Base-by-base conservation (phyloP, 1,140 invertebrate genomes). In the Vanessa atalanta region DNA sequence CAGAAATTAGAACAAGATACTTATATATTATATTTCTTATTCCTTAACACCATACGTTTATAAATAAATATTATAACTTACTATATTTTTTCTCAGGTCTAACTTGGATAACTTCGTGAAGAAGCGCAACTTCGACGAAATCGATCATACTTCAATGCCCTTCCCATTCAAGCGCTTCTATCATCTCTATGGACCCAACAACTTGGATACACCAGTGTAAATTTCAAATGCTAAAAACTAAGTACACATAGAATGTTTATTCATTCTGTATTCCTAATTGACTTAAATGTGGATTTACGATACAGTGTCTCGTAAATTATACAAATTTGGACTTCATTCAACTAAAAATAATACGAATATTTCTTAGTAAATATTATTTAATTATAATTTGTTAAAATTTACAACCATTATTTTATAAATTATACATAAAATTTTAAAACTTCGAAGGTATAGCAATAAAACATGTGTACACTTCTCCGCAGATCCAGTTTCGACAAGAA, bases 121-220 rank as follows among this genome's bases (percentile, higher is more conserved):
- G 84, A 91, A 92, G 75, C 82, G 93, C 61, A 95, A 95, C 83
- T 95, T 95, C 79, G 95, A 95, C 79, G 94, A 95, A 81, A 95
- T 95, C 75, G 94, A 95, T 84, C 90, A 93, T 15, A 88, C 88
- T 15, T 85, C 83, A 12, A 89, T 90, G 89, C 86, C 88, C 13
- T 90, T 90, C 79, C 88, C 87, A 23, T 86, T 80, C 79, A 92
- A 91, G 75, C 85, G 90, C 0, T 90, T 88, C 79, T 87, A 87
- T 74, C 84, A 79, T 69, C 78, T 85, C 72, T 82, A 83, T 70
- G 84, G 83, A 65, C 67, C 79, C 64, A 88, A 88, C 83, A 85
- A 82, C 76, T 64, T 88, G 50, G 86, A 88, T 66, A 65, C 76
- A 16, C 82, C 87, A 16, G 72, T 82, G 87, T 91, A 86, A 87